Conservation (phyloP, 1,140 invertebrate species). For the Drosophila miranda region DNA sequence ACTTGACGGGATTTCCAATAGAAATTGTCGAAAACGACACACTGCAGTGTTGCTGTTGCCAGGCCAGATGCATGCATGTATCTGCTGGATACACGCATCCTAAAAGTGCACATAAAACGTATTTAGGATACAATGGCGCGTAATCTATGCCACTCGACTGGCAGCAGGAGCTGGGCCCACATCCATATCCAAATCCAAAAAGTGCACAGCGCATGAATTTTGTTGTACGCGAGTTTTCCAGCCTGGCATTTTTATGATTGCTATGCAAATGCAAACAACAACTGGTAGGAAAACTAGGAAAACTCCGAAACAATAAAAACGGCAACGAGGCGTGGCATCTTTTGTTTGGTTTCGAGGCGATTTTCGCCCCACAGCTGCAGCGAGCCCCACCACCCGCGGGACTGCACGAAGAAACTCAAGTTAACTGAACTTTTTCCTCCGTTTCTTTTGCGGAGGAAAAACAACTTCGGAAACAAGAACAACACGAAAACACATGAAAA, state of each 20-base stretch:
- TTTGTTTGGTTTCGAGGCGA: slow-evolving; percentile 35
- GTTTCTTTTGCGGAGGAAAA: slow-evolving; percentile 12
- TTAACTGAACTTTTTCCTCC: slow-evolving; percentile 24
- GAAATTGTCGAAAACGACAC: slow-evolving; percentile 37
- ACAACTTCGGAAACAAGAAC: slow-evolving; percentile 5
- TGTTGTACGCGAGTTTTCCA: slow-evolving; percentile 30
- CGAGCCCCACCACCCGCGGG: background rate
- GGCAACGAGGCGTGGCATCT: slow-evolving; percentile 44
- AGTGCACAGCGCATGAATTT: slow-evolving; percentile 47
- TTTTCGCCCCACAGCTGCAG: too few species aligned
- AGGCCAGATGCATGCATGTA: background rate
- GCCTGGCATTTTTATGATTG: slow-evolving; percentile 57
- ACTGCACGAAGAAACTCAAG: slow-evolving; percentile 17
- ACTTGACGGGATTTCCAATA: slow-evolving; percentile 42
- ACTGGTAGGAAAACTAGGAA: slow-evolving; percentile 12
- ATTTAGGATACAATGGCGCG: slow-evolving; percentile 35
- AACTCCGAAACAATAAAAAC: slow-evolving; percentile 18
- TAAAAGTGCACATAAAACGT: slow-evolving; percentile 24
- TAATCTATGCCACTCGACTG: slow-evolving; percentile 48
- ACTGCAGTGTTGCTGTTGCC: slow-evolving; percentile 13
- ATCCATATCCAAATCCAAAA: slow-evolving; percentile 28
- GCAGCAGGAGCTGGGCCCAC: too few species aligned
- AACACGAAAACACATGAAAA: background rate
- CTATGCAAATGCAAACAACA: slow-evolving; percentile 45
- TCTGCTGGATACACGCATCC: too few species aligned